Percentiles rank a stretch among this genome's conserved stretches.
phyloP scores from a whole-genome alignment of 2,888 invertebrate species.

The Dione vanillae region DNA sequence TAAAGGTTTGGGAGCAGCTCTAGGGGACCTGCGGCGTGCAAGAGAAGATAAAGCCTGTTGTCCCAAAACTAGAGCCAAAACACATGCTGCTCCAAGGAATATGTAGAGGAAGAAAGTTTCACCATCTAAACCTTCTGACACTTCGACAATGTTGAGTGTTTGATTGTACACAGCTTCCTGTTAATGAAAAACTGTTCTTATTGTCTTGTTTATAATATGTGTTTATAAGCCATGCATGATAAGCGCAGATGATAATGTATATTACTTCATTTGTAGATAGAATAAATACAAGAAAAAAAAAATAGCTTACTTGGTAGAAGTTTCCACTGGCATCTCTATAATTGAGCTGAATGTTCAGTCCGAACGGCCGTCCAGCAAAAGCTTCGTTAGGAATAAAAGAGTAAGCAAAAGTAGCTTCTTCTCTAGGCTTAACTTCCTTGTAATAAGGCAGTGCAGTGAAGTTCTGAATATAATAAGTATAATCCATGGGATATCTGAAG shows the following conservation, averaged over 20 bases:
- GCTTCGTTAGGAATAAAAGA: slow-evolving; percentile 97
- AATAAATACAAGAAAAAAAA: neutral
- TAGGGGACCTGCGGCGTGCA: slow-evolving; percentile 88
- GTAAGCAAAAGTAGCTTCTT: slow-evolving; percentile 97
- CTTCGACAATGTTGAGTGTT: slow-evolving; percentile 97
- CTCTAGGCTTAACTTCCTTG: slow-evolving; percentile 93
- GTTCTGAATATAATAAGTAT: slow-evolving; percentile 98
- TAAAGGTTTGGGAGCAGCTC: slow-evolving; percentile 86
- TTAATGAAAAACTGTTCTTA: slow-evolving; percentile 41
- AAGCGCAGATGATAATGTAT: too few relatives aligned
- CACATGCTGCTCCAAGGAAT: slow-evolving; percentile 95
- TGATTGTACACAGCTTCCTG: slow-evolving; percentile 98
- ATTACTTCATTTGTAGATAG: too few relatives aligned
- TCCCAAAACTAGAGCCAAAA: slow-evolving; percentile 93
- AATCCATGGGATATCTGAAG: slow-evolving; percentile 99
- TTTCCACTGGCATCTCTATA: slow-evolving; percentile 91
- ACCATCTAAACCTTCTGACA: slow-evolving; percentile 98
- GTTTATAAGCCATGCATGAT: too few relatives aligned
- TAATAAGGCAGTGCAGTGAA: slow-evolving; percentile 96
- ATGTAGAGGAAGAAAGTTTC: slow-evolving; percentile 99
- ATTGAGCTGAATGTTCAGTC: slow-evolving; percentile 95
- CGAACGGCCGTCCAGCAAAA: slow-evolving; percentile 98
- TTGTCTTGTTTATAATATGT: neutral
- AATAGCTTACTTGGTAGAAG: slow-evolving; percentile 80
- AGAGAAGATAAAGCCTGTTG: slow-evolving; percentile 94